Base-by-base conservation (phyloP, 1,140 invertebrate genomes). In the Melanaphis sacchari region DNA sequence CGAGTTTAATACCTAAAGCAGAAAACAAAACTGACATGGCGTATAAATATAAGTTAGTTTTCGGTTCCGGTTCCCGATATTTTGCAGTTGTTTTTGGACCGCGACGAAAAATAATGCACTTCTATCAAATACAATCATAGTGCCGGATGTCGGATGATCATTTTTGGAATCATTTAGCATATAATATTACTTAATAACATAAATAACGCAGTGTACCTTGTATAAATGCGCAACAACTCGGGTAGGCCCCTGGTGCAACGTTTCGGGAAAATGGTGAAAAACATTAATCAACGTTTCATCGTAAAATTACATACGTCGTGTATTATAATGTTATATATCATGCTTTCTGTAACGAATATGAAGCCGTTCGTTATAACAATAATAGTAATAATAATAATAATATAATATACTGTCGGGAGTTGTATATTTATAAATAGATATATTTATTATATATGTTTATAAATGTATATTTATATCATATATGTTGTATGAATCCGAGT, bases 251-350 rank as follows among this genome's bases (percentile, higher is more conserved):
- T 36, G n/a, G 81, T 82, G 38, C 38, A 84, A 40, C 22, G 41
- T 85, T 26, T 85, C 26, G 26, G 26, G 84, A 85, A 85, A 43
- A 85, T 31, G 26, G 84, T 4, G 84, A 85, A 85, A 85, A 43
- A 85, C 40, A 85, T 85, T 43, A 85, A 43, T 85, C 84, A 85
- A 85, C 26, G 84, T 85, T 43, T 85, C 84, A 40, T 43, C 40
- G 31, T 43, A 85, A 18, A 43, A 85, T 40, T 40, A 82, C 81
- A 82, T 36, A 38, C 81, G 22, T 76, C 81, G 36, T 36, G 40
- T 82, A 38, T 36, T 38, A 40, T 26, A 84, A 41, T 85, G 38
- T n/a, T 85, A 41, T 41, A 85, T 43, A 85, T 31, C 26, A 85
- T 85, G 84, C 11, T 40, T 85, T 31, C 11, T 41, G 26, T 85